Evolutionary conservation across 2,888 invertebrate genomes (phyloP).

Genomic region (Tethea ocularis): DNA sequence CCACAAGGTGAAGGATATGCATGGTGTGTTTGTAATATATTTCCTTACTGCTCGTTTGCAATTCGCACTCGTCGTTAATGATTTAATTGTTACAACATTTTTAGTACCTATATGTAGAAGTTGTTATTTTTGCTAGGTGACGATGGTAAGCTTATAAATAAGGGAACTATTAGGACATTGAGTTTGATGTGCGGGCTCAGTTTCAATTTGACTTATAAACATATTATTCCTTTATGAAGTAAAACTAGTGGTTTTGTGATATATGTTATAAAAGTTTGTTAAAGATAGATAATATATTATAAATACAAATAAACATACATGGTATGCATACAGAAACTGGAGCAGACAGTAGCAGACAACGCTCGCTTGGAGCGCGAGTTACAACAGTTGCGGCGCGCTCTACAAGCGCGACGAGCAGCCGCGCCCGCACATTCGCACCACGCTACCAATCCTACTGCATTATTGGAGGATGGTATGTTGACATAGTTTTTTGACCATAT

Average conservation of each 20-base stretch:
- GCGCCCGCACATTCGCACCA: conserved; percentile 49
- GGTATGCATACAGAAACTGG: conserved; percentile 86
- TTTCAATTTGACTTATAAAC: no score
- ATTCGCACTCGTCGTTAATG: no score
- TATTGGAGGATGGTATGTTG: conserved; percentile 85
- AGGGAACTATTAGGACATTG: no score
- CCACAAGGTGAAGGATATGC: not conserved
- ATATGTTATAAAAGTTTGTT: no score
- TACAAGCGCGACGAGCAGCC: conserved; percentile 88
- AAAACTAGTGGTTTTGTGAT: no score
- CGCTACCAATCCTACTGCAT: conserved; percentile 77
- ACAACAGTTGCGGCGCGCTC: conserved; percentile 91
- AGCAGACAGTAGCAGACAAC: conserved; percentile 96
- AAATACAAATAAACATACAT: not conserved
- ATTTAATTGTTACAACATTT: no score
- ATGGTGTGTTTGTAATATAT: not conserved
- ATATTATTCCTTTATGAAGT: no score
- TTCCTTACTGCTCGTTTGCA: not conserved
- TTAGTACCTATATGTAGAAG: no score
- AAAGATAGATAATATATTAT: not conserved
- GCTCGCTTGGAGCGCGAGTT: conserved; percentile 94
- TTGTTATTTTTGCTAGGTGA: no score
- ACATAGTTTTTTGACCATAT: no score
- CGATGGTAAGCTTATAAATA: no score
- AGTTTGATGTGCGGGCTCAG: no score